Base-by-base conservation (phyloP, 2,113 vertebrate species). In the Rhegmatorhina hoffmannsi region DNA sequence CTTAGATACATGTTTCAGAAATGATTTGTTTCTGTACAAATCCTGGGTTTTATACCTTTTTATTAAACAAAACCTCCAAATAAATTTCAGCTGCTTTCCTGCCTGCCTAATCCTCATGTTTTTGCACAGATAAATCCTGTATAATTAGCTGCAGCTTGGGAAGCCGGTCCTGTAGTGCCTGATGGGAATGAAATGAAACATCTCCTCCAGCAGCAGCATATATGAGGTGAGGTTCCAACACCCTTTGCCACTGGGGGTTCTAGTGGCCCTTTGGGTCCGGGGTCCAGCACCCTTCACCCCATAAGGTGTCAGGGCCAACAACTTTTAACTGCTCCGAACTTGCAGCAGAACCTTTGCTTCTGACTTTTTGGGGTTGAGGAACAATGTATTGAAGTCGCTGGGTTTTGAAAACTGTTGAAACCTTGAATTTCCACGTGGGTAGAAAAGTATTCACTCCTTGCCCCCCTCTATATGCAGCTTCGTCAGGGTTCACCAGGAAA, bases 51-150 rank as follows among this genome's bases (percentile, higher is more conserved):
- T 95, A 95, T 90, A 97, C 79, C 78, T 86, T 97, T 96, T 94
- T 66, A 85, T 96, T 96, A 96, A 97, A 97, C 85, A 96, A 73
- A 94, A 80, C 75, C 92, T 80, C 93, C 95, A 96, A 97, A 96
- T 97, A 88, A 93, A 94, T 97, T 95, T 95, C 82, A 93, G 82
- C 88, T 62, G 96, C 96, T 92, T 94, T 92, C 81, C 84, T 95
- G 92, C 73, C 86, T 87, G 92, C 87, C 94, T 98, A 98, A 98
- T 98, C 97, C 97, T 93, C 38, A 3, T 97, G 96, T 96, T 97
- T 98, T 91, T 16, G 36, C 67, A 49, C 28, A 97, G 97, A 98
- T 98, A 97, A 98, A 98, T 98, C 97, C 96, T 94, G 82, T 49
- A 94, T 97, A 98, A 98, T 98, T 96, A 98, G 96, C 89, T 94